Conservation (phyloP, 2,888 invertebrate genomes). For the Cryptocheilus praepositus region DNA sequence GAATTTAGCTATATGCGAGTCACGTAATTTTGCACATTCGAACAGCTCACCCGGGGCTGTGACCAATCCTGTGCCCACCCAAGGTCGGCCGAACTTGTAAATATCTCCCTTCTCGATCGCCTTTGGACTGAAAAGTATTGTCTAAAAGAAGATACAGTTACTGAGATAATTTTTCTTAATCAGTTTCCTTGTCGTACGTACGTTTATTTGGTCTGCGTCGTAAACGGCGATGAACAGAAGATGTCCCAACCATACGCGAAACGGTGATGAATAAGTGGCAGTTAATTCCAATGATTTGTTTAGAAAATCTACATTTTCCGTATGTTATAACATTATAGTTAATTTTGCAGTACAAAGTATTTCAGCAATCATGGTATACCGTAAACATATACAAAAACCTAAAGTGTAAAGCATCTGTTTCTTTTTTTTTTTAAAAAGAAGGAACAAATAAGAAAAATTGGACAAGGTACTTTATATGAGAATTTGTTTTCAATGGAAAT, state of each 20-base stretch:
- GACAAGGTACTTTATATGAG: too few relatives aligned
- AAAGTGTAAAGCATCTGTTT: too few relatives aligned
- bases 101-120: slow-evolving; percentile 36
- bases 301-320: neutral
- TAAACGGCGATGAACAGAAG: slow-evolving; percentile 15
- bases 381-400: too few relatives aligned
- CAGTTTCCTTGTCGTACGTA: neutral
- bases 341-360: too few relatives aligned
- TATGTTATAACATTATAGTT: neutral
- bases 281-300: neutral
- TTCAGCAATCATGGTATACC: too few relatives aligned
- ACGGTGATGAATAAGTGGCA: slow-evolving; percentile 3
- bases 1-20: too few relatives aligned
- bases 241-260: slow-evolving; percentile 29
- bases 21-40: too few relatives aligned
- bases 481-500: too few relatives aligned
- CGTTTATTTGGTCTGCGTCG: slow-evolving; percentile 26
- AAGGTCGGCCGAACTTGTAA: slow-evolving; percentile 32
- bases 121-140: slow-evolving; percentile 28
- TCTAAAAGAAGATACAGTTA: too few relatives aligned
- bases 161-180: neutral
- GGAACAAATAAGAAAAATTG: too few relatives aligned
- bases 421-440: too few relatives aligned
- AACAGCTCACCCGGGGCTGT: slow-evolving; percentile 37
- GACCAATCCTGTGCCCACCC: slow-evolving; percentile 39